Evolutionary conservation across 2,113 vertebrate species (phyloP).

Genomic region (Rhadina sibilatrix): DNA sequence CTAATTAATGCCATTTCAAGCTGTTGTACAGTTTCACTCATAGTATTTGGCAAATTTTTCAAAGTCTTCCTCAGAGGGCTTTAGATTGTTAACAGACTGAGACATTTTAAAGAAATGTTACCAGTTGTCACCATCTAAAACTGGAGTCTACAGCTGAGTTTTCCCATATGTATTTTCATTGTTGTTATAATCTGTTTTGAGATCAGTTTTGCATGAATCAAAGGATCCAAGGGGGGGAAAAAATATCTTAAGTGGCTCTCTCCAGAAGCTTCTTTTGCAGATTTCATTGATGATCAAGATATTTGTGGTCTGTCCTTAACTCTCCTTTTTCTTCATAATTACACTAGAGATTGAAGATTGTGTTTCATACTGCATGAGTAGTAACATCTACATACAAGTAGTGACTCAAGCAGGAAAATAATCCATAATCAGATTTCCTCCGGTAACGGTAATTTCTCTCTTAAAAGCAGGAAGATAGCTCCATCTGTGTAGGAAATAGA

Average conservation of each 20-base stretch:
- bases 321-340: slow-evolving; percentile 5
- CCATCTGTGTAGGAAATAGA: background rate
- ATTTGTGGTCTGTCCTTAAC: slow-evolving; percentile 43
- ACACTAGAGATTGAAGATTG: background rate
- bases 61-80: background rate
- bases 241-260: background rate
- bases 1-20: background rate
- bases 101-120: background rate
- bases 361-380: background rate
- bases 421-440: background rate
- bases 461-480: background rate
- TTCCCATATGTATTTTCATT: slow-evolving; percentile 40
- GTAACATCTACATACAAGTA: background rate
- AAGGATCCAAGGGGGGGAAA: background rate
- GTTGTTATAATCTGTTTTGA: slow-evolving; percentile 42
- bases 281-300: slow-evolving; percentile 41
- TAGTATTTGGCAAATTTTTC: background rate
- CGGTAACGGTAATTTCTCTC: background rate
- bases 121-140: slow-evolving; percentile 24
- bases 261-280: slow-evolving; percentile 39
- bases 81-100: background rate
- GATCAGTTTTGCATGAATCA: slow-evolving; percentile 1
- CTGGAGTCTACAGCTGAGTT: background rate
- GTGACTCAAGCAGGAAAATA: background rate
- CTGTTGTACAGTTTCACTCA: background rate